Evolutionary conservation across 2,888 invertebrate species (phyloP).

Genomic region (Laspeyria flexula): DNA sequence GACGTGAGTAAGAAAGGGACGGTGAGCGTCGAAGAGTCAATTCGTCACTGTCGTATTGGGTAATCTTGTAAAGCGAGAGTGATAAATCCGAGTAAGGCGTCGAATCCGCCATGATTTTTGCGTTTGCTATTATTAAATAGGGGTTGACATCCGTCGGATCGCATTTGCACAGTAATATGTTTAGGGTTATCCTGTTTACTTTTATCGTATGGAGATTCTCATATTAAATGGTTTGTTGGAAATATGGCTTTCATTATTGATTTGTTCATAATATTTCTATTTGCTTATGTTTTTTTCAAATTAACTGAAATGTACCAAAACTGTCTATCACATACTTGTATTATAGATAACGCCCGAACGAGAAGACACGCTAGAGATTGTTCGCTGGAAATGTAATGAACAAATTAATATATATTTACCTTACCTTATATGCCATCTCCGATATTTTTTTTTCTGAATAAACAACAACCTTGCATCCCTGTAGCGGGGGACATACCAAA

Average conservation of each 20-base stretch:
- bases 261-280: neutral
- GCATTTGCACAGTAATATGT: conserved; percentile 37
- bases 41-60: conserved; percentile 81
- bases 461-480: too few species aligned
- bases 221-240: neutral
- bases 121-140: conserved; percentile 68
- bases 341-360: too few species aligned
- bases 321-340: too few species aligned
- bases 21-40: conserved; percentile 65
- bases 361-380: too few species aligned
- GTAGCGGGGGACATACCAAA: too few species aligned
- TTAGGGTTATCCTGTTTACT: conserved; percentile 11
- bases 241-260: neutral
- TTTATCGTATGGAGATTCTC: conserved; percentile 5
- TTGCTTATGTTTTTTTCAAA: too few species aligned
- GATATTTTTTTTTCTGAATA: too few species aligned
- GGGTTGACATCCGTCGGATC: conserved; percentile 56
- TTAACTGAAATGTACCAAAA: too few species aligned
- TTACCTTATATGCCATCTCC: too few species aligned
- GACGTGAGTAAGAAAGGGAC: conserved; percentile 53
- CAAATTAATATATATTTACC: too few species aligned
- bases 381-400: too few species aligned
- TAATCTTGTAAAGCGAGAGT: conserved; percentile 80
- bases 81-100: conserved; percentile 74
- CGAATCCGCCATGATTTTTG: conserved; percentile 71